These are phyloP conservation scores for Triops longicaudatus DNA, from an alignment of 1,140 invertebrate genomes.

Conservation along the genomic window DNA sequence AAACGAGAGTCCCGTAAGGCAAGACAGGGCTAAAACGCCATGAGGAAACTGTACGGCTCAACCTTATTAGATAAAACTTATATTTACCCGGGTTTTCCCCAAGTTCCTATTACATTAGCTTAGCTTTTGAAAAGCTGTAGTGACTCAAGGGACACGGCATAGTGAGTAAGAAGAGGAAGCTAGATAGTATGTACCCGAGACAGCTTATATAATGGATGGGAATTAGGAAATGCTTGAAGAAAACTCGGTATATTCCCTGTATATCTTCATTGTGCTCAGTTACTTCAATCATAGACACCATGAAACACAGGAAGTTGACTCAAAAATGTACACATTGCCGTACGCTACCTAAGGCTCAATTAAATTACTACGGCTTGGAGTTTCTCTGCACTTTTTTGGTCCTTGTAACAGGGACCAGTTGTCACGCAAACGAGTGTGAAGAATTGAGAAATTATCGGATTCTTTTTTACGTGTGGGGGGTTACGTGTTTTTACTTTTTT, in stretches of 20 bases:
- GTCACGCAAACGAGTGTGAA: slow-evolving; percentile 2
- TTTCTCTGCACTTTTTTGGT: slow-evolving; percentile 31
- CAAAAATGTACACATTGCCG: too few relatives aligned
- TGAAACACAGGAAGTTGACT: background rate
- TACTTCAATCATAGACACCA: background rate
- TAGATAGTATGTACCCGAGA: background rate
- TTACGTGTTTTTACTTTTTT: too few relatives aligned
- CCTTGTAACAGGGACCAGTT: background rate
- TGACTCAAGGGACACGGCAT: background rate
- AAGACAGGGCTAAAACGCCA: background rate
- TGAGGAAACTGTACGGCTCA: too few relatives aligned
- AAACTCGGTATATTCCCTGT: background rate
- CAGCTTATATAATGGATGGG: background rate
- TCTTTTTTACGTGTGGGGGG: too few relatives aligned
- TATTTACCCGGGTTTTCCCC: slow-evolving; percentile 19
- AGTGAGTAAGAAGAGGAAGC: background rate
- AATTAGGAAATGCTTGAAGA: background rate
- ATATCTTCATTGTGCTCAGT: background rate
- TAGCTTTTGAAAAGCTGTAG: background rate
- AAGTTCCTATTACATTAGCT: slow-evolving; percentile 22
- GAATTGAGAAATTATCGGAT: background rate
- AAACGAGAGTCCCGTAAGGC: background rate
- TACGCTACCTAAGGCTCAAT: background rate
- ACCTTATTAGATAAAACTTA: background rate
- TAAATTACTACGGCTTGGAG: slow-evolving; percentile 29